These are phyloP conservation scores for Arctopsyche grandis DNA, from an alignment of 1,140 invertebrate genomes.

Conservation along the genomic window DNA sequence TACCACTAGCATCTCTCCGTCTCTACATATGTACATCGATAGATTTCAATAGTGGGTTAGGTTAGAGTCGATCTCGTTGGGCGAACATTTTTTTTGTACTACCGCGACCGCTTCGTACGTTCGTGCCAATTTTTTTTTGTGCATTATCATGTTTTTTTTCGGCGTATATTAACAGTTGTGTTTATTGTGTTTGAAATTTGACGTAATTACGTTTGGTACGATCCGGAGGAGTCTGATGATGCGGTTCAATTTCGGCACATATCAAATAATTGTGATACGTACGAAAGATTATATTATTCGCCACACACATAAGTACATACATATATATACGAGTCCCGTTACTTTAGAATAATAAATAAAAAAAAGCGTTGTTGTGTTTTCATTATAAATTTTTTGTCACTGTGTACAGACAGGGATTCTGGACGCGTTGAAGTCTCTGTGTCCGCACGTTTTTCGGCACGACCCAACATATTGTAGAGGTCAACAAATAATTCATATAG, in stretches of 20 bases:
- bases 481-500: conserved; percentile 16
- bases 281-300: conserved; percentile 36
- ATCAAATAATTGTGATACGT: conserved; percentile 42
- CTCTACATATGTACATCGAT: background rate
- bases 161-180: conserved; percentile 42
- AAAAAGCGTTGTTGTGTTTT: too few relatives aligned
- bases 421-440: too few relatives aligned
- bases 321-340: conserved; percentile 4
- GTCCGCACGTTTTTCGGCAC: background rate
- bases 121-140: background rate
- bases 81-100: conserved; percentile 22
- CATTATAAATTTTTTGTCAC: background rate
- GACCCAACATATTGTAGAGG: background rate
- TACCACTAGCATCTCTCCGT: background rate
- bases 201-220: conserved; percentile 37
- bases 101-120: background rate
- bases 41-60: conserved; percentile 29
- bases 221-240: conserved; percentile 13
- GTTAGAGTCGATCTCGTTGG: conserved; percentile 5
- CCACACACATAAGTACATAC: too few relatives aligned
- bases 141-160: background rate
- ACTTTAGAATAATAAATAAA: background rate
- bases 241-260: conserved; percentile 43
- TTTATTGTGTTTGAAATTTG: conserved; percentile 45
- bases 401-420: too few relatives aligned